Conservation (phyloP, 2,888 invertebrate species). For the Steinernema scapterisci region DNA sequence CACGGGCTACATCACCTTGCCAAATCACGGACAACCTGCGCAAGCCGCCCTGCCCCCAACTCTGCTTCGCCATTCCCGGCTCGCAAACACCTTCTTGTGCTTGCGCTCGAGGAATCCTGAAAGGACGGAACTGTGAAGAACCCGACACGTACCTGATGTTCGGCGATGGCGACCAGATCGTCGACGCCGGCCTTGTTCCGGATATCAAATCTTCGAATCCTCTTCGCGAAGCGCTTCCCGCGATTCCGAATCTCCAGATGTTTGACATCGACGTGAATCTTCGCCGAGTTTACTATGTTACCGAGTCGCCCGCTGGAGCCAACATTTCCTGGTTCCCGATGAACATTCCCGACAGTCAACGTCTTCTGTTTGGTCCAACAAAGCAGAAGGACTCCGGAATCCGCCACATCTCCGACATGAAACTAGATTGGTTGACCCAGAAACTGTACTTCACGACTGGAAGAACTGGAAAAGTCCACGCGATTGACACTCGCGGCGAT, state of each 20-base stretch:
- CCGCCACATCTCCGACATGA: conserved; percentile 65
- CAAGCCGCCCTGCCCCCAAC: conserved; percentile 78
- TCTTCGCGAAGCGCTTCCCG: conserved; percentile 57
- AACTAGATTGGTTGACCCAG: conserved; percentile 91
- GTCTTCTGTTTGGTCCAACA: conserved; percentile 55
- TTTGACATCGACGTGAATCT: conserved; percentile 67
- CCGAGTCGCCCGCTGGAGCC: conserved; percentile 64
- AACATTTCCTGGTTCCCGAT: conserved; percentile 67
- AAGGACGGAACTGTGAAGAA: conserved; percentile 70
- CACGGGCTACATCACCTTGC: conserved; percentile 69
- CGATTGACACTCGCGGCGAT: conserved; percentile 87
- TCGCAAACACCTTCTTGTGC: conserved; percentile 76
- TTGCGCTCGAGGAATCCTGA: conserved; percentile 85
- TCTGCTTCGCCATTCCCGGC: conserved; percentile 88
- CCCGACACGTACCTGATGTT: conserved; percentile 89
- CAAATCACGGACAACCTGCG: conserved; percentile 66
- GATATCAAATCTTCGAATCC: conserved; percentile 48
- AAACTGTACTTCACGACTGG: conserved; percentile 98
- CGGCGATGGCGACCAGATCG: conserved; percentile 89
- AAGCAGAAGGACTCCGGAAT: conserved; percentile 50
- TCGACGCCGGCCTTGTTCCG: conserved; percentile 84
- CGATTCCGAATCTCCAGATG: conserved; percentile 58
- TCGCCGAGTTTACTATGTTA: conserved; percentile 60
- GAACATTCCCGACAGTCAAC: conserved; percentile 63
- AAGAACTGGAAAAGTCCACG: conserved; percentile 84